phyloP scores from a whole-genome alignment of 1,140 invertebrate genomes.

The Calephelis virginiensis region DNA sequence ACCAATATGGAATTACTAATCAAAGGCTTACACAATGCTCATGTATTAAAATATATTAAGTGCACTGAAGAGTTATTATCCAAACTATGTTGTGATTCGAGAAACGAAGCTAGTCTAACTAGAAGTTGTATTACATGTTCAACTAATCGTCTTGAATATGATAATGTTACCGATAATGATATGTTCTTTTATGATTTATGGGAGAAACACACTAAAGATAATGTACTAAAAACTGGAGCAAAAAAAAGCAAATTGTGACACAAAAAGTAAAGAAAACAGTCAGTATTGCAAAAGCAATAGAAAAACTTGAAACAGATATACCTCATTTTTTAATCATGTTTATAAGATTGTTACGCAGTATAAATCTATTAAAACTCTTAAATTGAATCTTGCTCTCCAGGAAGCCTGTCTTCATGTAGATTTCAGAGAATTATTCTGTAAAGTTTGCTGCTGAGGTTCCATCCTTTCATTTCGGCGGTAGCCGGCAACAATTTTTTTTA shows the following conservation, averaged over 20 bases:
- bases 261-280: constrained; percentile 6
- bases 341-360: neutral
- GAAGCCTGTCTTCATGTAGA: constrained; percentile 14
- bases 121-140: no score
- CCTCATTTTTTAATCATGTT: neutral
- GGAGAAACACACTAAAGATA: constrained; percentile 9
- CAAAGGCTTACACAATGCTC: no score
- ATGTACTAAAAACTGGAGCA: neutral
- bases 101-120: no score
- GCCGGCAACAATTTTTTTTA: no score
- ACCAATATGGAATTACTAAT: no score
- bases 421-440: constrained; percentile 17
- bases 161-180: no score
- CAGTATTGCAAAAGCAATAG: constrained; percentile 1
- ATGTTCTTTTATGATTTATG: no score
- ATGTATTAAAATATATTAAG: no score
- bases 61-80: no score
- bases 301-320: constrained; percentile 10
- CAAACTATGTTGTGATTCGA: no score
- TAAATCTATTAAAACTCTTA: neutral
- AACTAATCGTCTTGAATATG: no score
- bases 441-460: constrained; percentile 27
- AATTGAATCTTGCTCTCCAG: neutral
- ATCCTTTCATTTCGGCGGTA: no score
- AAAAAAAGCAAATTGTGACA: constrained; percentile 10